Evolutionary conservation across 2,888 invertebrate species (phyloP), one percentile per base, ranked within the genome.

Genomic region (Hirudinaria manillensis): DNA sequence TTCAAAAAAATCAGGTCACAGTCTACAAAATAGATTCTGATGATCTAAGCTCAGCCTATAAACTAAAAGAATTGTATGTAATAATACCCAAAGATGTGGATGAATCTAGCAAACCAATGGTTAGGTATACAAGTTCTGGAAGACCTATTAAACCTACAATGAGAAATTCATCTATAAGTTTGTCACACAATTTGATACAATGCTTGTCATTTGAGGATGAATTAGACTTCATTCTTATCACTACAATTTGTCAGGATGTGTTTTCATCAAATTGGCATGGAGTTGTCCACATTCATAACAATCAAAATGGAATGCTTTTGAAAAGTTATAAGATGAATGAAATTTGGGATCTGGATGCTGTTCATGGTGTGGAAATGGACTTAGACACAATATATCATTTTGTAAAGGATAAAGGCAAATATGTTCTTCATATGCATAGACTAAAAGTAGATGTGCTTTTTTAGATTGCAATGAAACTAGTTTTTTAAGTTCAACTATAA

Each of bases 331-430:
- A 68, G 29, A n/a, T 68, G n/a, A 32, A 3, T n/a, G 68, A 68
- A 21, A 36, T n/a, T 34, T 68, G 68, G 68, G 36, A 68, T 32
- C 13, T 34, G 27, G 36, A 68, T 34, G 68, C 29, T n/a, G 27
- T 29, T n/a, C 68, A 68, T 68, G 34, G 32, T n/a, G 68, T 68
- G 7, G 36, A 68, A 24, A 29, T 68, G 32, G 68, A 68, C 68
- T 19, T 68, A 34, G 68, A 68, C 21, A 68, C 36, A n/a, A n/a
- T 68, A 6, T 68, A 68, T 36, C 68, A 68, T 36, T 68, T 29
- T 21, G 13, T 21, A 34, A 68, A 68, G 36, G n/a, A 24, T 34
- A 29, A 29, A 29, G 32, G 34, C 3, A 61, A 61, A 61, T 29
- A 61, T 61, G 61, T 61, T 61, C 29, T 61, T 27, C 13, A 27